Conservation (phyloP, 2,888 invertebrate species). For the Patella caerulea region DNA sequence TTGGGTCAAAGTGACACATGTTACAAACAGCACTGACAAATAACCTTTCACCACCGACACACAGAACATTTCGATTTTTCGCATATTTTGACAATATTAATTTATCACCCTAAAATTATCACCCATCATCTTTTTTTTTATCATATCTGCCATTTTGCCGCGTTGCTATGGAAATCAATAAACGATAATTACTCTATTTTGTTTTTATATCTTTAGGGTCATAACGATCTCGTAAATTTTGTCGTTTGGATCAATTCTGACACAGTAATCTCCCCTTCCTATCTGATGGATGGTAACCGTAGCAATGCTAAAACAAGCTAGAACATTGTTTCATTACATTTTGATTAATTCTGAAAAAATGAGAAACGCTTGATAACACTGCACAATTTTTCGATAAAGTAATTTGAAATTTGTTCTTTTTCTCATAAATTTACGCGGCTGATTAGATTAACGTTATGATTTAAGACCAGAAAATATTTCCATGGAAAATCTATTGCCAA, state of each 20-base stretch:
- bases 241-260: conserved; percentile 9
- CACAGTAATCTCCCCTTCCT: conserved; percentile 7
- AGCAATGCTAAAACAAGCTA: not conserved
- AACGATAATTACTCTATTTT: conserved; percentile 10
- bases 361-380: not conserved
- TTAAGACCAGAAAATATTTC: not conserved
- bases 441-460: conserved; percentile 9
- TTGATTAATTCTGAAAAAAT: conserved; percentile 9
- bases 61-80: too few species aligned
- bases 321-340: conserved; percentile 11
- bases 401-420: conserved; percentile 9
- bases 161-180: conserved; percentile 8
- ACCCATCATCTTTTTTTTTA: too few species aligned
- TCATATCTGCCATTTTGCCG: not conserved
- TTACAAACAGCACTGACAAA: too few species aligned
- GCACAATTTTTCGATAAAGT: conserved; percentile 10
- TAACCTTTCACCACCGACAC: too few species aligned
- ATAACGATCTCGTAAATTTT: not conserved
- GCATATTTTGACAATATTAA: too few species aligned
- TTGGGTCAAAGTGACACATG: too few species aligned
- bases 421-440: conserved; percentile 5
- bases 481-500: too few species aligned
- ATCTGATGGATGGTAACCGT: conserved; percentile 10
- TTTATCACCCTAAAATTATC: too few species aligned
- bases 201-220: conserved; percentile 2